These are phyloP conservation scores for Leucophenga maculata DNA, from an alignment of 2,888 invertebrate species.

Conservation along the genomic window DNA sequence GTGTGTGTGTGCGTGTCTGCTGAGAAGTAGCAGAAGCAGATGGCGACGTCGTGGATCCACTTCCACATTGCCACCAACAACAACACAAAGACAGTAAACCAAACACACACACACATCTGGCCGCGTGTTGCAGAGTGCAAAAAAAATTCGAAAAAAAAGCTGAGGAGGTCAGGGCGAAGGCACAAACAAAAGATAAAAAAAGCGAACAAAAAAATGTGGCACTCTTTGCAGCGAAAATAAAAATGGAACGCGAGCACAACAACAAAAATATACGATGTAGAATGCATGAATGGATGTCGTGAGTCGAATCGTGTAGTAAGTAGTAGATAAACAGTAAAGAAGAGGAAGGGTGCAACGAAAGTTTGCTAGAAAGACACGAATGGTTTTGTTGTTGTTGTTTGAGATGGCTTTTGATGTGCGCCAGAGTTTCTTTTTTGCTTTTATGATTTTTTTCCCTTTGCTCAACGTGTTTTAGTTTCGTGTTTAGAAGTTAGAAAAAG, in stretches of 20 bases:
- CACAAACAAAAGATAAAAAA: conserved; percentile 4
- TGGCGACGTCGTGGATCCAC: conserved; percentile 44
- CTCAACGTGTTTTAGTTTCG: no score
- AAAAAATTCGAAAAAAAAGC: conserved; percentile 21
- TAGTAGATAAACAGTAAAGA: background rate
- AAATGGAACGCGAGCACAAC: conserved; percentile 57
- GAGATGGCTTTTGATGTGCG: no score
- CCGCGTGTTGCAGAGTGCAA: conserved; percentile 17
- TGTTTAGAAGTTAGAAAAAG: no score
- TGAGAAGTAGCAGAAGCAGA: conserved; percentile 44
- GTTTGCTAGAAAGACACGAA: background rate
- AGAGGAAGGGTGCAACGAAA: background rate
- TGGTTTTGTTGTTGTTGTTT: no score
- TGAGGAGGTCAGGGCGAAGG: conserved; percentile 52
- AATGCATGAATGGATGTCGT: conserved; percentile 21
- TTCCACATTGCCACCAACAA: conserved; percentile 56
- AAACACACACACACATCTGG: conserved; percentile 22
- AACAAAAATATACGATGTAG: conserved; percentile 25
- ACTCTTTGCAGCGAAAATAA: conserved; percentile 64
- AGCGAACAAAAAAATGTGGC: conserved; percentile 36
- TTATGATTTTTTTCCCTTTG: no score
- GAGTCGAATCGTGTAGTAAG: background rate
- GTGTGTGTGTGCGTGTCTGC: conserved; percentile 1
- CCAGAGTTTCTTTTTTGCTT: no score
- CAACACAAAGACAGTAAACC: conserved; percentile 51